Evolutionary conservation across 2,113 vertebrate genomes (phyloP).

Genomic region (Arizona elegans): DNA sequence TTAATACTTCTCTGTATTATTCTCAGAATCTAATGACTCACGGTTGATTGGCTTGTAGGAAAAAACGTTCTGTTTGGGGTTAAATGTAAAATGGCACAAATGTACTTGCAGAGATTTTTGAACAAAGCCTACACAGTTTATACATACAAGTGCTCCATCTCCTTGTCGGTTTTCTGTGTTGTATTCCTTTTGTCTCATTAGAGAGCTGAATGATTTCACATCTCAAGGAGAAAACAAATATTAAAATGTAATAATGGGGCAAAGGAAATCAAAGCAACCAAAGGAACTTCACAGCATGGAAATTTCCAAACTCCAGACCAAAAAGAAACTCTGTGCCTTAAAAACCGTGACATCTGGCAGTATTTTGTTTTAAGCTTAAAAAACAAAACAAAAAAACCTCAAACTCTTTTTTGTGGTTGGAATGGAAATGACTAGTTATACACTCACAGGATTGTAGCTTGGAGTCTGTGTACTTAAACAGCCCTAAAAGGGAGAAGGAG

Average conservation of each 20-base stretch:
- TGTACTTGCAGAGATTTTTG: not conserved
- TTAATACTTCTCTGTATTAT: not conserved
- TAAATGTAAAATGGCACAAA: not conserved
- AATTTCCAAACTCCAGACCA: not conserved
- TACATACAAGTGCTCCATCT: not conserved
- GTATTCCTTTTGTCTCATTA: not conserved
- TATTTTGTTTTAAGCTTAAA: slow-evolving; percentile 2
- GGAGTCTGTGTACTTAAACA: not conserved
- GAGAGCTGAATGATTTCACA: not conserved
- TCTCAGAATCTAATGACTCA: not conserved
- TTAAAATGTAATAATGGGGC: not conserved
- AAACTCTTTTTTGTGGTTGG: slow-evolving; percentile 9
- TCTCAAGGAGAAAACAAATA: not conserved
- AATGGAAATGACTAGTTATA: slow-evolving; percentile 17
- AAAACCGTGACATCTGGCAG: not conserved
- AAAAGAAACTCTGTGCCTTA: not conserved
- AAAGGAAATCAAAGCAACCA: not conserved
- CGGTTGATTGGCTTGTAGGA: not conserved
- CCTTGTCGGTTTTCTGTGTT: not conserved
- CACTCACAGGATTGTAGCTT: not conserved
- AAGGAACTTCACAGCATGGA: not conserved
- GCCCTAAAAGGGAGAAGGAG: not conserved
- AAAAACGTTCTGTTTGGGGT: not conserved
- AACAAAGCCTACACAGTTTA: not conserved
- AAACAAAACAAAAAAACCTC: not conserved